A percentile compares a stretch with the other conserved stretches of the same genome.
Evolutionary conservation across 2,113 vertebrate species (phyloP).

Genomic region (Motacilla tschutschensis): DNA sequence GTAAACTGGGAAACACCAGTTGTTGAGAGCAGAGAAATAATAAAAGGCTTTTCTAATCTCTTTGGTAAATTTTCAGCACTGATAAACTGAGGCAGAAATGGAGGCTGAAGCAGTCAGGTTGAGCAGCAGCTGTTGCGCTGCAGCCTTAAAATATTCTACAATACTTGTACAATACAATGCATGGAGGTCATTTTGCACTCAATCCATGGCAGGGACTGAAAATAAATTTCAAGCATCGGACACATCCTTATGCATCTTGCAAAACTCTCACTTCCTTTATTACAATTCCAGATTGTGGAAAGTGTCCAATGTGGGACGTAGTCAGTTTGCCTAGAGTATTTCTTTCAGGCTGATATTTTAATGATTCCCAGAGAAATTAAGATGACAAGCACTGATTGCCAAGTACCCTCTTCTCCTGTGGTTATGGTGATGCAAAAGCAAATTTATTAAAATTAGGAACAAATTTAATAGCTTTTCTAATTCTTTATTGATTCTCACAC

Average conservation of each 20-base stretch:
- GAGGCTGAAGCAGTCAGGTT: neutral
- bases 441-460: neutral
- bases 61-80: neutral
- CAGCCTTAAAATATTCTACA: neutral
- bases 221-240: neutral
- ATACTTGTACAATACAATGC: neutral
- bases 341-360: neutral
- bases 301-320: neutral
- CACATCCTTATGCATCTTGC: neutral
- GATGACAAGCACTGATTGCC: neutral
- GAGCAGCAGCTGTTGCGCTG: neutral
- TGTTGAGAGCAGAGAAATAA: neutral
- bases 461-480: neutral
- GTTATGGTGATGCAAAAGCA: neutral
- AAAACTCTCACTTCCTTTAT: neutral
- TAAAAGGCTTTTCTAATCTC: neutral
- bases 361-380: neutral
- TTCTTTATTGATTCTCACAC: neutral
- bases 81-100: neutral
- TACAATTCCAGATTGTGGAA: neutral
- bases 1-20: neutral
- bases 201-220: neutral
- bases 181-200: neutral
- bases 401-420: neutral
- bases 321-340: neutral